These are phyloP conservation scores for Agriotes lineatus DNA, from an alignment of 2,888 invertebrate species.

Conservation along the genomic window DNA sequence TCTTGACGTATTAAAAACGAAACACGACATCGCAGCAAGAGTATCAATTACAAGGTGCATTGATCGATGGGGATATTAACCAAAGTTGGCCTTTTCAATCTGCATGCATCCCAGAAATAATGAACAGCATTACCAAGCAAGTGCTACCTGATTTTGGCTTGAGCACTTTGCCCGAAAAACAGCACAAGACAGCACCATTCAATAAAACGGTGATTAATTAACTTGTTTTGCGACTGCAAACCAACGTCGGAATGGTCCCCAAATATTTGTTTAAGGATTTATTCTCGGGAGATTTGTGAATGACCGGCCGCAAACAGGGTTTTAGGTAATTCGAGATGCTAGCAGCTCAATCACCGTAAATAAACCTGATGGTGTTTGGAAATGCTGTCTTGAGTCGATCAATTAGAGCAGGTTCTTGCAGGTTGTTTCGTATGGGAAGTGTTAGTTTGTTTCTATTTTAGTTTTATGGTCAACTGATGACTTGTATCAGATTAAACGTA, in stretches of 20 bases:
- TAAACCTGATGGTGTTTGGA: too few species aligned
- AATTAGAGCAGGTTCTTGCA: not conserved
- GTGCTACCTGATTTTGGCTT: slow-evolving; percentile 27
- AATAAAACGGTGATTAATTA: slow-evolving; percentile 41
- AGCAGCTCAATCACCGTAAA: too few species aligned
- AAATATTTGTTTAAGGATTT: slow-evolving; percentile 33
- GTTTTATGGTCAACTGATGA: too few species aligned
- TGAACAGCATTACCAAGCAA: slow-evolving; percentile 20
- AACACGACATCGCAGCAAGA: not conserved
- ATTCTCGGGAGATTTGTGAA: slow-evolving; percentile 3
- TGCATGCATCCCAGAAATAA: slow-evolving; percentile 9
- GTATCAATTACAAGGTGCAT: not conserved
- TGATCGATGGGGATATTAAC: not conserved
- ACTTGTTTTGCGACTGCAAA: slow-evolving; percentile 41
- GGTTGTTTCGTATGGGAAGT: too few species aligned
- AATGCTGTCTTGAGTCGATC: too few species aligned
- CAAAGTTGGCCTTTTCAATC: slow-evolving; percentile 3
- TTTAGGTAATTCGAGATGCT: slow-evolving; percentile 10
- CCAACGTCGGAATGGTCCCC: slow-evolving; percentile 31
- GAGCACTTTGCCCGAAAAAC: not conserved
- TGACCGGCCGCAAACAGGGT: slow-evolving; percentile 3
- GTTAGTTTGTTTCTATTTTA: too few species aligned
- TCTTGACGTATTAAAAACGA: not conserved
- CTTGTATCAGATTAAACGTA: too few species aligned
- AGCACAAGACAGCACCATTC: slow-evolving; percentile 19